Conservation (phyloP, 2,888 invertebrate genomes). For the Peribatodes rhomboidaria region DNA sequence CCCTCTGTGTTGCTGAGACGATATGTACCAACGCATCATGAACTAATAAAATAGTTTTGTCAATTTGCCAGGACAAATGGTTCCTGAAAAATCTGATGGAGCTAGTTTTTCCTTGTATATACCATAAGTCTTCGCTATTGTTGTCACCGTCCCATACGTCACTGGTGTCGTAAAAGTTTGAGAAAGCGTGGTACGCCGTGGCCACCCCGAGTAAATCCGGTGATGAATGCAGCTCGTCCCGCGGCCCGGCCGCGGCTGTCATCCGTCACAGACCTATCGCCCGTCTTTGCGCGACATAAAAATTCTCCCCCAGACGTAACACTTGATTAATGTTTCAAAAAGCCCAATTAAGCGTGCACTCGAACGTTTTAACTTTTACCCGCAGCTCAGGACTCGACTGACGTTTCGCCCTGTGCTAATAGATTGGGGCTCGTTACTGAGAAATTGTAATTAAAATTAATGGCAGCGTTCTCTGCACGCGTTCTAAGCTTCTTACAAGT, state of each 20-base stretch:
- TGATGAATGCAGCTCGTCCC: conserved; percentile 71
- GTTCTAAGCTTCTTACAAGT: conserved; percentile 15
- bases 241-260: conserved; percentile 64
- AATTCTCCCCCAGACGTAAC: conserved; percentile 77
- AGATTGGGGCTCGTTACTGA: conserved; percentile 45
- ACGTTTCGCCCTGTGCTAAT: conserved; percentile 45
- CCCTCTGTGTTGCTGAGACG: too few species aligned
- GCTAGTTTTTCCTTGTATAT: background rate
- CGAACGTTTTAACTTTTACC: conserved; percentile 75
- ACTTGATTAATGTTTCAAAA: conserved; percentile 85
- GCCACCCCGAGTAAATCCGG: conserved; percentile 50
- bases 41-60: too few species aligned
- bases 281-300: conserved; percentile 70
- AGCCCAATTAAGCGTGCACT: conserved; percentile 81
- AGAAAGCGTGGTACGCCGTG: conserved; percentile 36
- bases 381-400: conserved; percentile 52
- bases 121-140: conserved; percentile 5
- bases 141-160: conserved; percentile 8
- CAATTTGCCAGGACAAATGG: too few species aligned
- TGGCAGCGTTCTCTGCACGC: conserved; percentile 26
- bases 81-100: too few species aligned
- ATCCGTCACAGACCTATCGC: conserved; percentile 75
- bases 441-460: conserved; percentile 42
- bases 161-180: conserved; percentile 23
- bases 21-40: too few species aligned